Percentiles rank a stretch among this genome's conserved stretches.
These are phyloP conservation scores for Brachionus koreanus DNA, from an alignment of 1,140 invertebrate species.

Conservation along the genomic window DNA sequence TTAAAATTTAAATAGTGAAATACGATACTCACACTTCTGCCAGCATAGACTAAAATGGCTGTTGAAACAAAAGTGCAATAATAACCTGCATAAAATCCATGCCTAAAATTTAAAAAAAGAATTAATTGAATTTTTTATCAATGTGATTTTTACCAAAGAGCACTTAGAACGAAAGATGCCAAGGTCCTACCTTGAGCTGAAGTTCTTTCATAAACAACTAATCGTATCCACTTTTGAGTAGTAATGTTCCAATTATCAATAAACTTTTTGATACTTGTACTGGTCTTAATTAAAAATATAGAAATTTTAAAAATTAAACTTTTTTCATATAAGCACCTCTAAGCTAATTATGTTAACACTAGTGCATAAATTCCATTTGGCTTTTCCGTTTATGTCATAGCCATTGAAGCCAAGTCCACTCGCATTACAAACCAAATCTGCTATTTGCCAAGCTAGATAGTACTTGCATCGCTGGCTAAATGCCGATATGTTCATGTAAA, in stretches of 20 bases:
- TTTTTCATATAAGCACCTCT: constrained; percentile 67
- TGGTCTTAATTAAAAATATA: constrained; percentile 63
- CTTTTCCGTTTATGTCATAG: constrained; percentile 66
- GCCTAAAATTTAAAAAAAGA: constrained; percentile 53
- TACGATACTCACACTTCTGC: constrained; percentile 66
- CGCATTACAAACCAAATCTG: constrained; percentile 87
- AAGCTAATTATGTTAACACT: constrained; percentile 83
- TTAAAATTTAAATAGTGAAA: constrained; percentile 45
- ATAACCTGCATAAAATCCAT: constrained; percentile 93
- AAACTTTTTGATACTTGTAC: constrained; percentile 71
- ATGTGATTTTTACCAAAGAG: constrained; percentile 68
- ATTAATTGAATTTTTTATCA: background rate
- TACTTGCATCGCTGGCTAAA: constrained; percentile 72
- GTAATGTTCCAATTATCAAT: constrained; percentile 85
- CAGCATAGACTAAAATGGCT: constrained; percentile 77
- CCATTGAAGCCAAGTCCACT: constrained; percentile 86
- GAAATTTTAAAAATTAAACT: background rate
- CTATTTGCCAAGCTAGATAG: constrained; percentile 84
- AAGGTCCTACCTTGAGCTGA: constrained; percentile 60
- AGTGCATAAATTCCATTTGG: constrained; percentile 78
- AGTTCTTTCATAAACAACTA: constrained; percentile 75
- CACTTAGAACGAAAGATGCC: constrained; percentile 79
- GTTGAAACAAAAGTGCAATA: constrained; percentile 87
- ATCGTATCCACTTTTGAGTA: constrained; percentile 75
- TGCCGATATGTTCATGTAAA: background rate